Percentiles rank a stretch among this genome's conserved stretches.
These are phyloP conservation scores for Phalacrocorax aristotelis DNA, from an alignment of 2,113 vertebrate species.

Conservation along the genomic window DNA sequence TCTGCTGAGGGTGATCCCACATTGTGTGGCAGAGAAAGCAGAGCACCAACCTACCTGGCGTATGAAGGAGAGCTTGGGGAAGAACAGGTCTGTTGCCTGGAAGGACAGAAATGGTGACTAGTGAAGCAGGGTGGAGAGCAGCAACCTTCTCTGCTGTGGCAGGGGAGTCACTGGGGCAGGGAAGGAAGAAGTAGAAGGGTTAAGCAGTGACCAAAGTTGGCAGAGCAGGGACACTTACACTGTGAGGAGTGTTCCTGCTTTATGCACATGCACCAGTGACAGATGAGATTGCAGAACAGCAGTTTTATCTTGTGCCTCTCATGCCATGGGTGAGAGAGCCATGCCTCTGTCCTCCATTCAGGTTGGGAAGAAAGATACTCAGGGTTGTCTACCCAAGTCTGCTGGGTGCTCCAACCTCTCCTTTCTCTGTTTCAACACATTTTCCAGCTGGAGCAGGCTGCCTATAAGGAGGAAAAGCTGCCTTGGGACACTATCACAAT, in stretches of 20 bases:
- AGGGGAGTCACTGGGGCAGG: not conserved
- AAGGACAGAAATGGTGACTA: not conserved
- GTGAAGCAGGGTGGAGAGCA: not conserved
- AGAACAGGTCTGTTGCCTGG: not conserved
- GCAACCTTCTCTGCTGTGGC: not conserved
- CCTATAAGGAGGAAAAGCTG: slow-evolving; percentile 75
- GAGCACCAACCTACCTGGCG: not conserved
- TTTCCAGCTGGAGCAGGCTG: slow-evolving; percentile 77
- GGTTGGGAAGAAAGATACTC: not conserved
- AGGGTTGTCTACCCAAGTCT: not conserved
- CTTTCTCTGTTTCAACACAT: slow-evolving; percentile 71
- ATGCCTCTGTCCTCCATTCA: not conserved
- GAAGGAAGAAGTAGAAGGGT: not conserved
- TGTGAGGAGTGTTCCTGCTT: not conserved
- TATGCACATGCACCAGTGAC: not conserved
- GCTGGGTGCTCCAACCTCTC: not conserved
- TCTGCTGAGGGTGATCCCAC: not conserved
- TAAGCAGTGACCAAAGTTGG: not conserved
- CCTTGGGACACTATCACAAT: slow-evolving; percentile 71
- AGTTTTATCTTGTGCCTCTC: not conserved
- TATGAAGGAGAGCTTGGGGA: not conserved
- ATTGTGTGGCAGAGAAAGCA: not conserved
- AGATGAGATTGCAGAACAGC: not conserved
- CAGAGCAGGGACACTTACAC: not conserved
- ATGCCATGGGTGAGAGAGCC: not conserved